Conservation (phyloP, 2,797 vertebrate species). For the Acanthis flammea region DNA sequence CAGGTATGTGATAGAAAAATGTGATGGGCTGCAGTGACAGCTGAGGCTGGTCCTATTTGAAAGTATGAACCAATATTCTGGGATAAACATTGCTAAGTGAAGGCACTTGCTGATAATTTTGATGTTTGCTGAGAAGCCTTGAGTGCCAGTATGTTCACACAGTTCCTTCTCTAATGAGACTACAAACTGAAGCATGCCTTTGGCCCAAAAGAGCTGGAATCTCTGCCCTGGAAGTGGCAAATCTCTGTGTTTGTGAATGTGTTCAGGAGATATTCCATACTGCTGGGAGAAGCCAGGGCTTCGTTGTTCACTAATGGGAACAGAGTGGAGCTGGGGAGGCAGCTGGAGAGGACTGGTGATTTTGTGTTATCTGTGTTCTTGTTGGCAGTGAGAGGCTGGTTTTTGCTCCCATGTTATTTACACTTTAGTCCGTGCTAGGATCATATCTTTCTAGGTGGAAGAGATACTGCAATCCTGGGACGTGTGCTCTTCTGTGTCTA, state of each 20-base stretch:
- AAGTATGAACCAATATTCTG: neutral
- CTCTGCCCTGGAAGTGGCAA: neutral
- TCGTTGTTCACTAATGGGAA: neutral
- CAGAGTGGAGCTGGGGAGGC: neutral
- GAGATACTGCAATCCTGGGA: neutral
- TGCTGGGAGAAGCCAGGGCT: neutral
- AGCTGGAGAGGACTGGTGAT: neutral
- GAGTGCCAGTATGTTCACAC: neutral
- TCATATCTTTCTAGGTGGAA: neutral
- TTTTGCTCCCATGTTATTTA: neutral
- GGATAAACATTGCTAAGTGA: neutral
- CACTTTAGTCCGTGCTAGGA: neutral
- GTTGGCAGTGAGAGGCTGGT: neutral
- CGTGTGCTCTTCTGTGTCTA: neutral
- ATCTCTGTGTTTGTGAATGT: neutral
- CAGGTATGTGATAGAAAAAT: neutral
- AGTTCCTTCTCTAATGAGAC: neutral
- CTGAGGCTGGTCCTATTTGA: neutral
- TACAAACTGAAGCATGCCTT: neutral
- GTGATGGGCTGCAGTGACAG: neutral
- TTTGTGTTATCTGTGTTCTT: neutral
- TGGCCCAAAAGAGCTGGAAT: neutral
- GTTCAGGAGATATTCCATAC: neutral
- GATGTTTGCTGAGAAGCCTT: neutral
- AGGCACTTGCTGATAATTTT: neutral